phyloP scores from a whole-genome alignment of 2,888 invertebrate species.

The Nemapogon koenigi region DNA sequence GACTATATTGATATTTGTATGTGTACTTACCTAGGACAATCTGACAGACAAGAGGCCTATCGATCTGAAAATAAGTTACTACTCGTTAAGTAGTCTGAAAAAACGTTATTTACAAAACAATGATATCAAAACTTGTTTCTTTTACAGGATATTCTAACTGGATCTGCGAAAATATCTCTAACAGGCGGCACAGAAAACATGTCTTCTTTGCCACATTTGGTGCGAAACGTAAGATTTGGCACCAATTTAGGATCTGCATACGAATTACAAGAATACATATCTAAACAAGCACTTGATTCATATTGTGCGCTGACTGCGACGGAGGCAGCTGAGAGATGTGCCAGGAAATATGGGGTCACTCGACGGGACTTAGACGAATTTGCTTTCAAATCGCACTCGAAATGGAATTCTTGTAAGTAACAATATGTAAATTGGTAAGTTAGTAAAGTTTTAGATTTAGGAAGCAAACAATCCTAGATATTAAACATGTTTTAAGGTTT shows the following conservation, averaged over 20 bases:
- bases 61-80: too few species aligned
- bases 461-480: too few species aligned
- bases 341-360: constrained; percentile 79
- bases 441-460: too few species aligned
- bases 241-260: constrained; percentile 77
- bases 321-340: constrained; percentile 91
- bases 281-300: constrained; percentile 76
- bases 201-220: constrained; percentile 87
- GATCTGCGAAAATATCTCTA: constrained; percentile 83
- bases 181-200: constrained; percentile 96
- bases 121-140: too few species aligned
- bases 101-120: too few species aligned
- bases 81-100: too few species aligned
- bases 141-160: constrained; percentile 83
- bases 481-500: too few species aligned
- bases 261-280: constrained; percentile 82
- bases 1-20: too few species aligned
- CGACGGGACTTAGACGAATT: constrained; percentile 85
- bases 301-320: constrained; percentile 94
- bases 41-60: too few species aligned
- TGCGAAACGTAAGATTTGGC: constrained; percentile 86
- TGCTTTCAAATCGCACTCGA: constrained; percentile 81
- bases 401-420: constrained; percentile 82
- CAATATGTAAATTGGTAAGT: too few species aligned
- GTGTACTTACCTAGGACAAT: too few species aligned